Evolutionary conservation across 2,797 vertebrate species (phyloP).

Genomic region (Bucorvus abyssinicus): DNA sequence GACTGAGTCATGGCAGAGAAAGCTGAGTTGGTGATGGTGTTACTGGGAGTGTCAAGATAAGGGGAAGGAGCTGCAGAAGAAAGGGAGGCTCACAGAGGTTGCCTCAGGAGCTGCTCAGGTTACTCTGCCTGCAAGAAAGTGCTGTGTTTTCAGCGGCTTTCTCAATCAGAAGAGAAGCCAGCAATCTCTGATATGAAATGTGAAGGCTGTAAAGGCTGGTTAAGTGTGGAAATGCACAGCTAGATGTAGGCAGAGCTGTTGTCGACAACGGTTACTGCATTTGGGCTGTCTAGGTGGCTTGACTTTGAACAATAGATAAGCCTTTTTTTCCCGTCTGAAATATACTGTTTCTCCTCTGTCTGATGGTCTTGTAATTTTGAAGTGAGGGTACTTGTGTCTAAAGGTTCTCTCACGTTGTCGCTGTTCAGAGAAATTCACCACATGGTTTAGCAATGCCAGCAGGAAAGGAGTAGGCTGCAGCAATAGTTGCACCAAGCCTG

Average conservation of each 20-base stretch:
- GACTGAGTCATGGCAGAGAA: background rate
- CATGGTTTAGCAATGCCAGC: background rate
- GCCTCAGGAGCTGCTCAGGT: background rate
- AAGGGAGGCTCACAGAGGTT: background rate
- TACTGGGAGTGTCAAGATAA: background rate
- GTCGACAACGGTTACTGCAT: background rate
- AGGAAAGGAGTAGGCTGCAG: background rate
- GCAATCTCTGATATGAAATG: background rate
- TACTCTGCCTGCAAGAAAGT: background rate
- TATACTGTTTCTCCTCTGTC: too few species aligned
- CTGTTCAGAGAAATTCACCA: background rate
- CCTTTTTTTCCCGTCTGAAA: too few species aligned
- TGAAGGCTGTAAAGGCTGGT: background rate
- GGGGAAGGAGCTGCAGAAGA: background rate
- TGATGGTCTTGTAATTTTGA: background rate
- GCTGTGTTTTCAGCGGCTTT: background rate
- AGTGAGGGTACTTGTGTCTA: background rate
- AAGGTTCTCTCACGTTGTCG: background rate
- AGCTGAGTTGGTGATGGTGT: background rate
- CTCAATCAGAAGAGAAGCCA: background rate
- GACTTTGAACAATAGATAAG: background rate
- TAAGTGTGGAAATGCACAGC: background rate
- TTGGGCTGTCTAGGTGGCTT: background rate
- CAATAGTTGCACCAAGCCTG: background rate
- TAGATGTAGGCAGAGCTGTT: background rate